Percentiles rank a stretch among this genome's conserved stretches.
phyloP scores from a whole-genome alignment of 2,888 invertebrate genomes.

The Parnassius mnemosyne region DNA sequence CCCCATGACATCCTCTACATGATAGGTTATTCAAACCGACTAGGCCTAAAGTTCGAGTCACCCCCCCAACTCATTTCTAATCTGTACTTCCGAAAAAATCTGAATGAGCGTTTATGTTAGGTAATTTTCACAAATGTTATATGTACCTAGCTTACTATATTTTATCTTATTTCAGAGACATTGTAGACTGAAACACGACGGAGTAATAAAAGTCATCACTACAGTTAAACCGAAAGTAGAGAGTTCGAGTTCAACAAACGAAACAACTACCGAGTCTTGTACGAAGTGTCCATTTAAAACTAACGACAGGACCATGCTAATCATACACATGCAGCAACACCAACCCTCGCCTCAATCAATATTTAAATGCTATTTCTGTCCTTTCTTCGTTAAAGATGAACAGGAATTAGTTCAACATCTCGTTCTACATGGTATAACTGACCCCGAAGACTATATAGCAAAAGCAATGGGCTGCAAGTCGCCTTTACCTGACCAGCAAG shows the following conservation, averaged over 20 bases:
- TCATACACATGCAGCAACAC: slow-evolving; percentile 86
- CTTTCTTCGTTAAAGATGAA: slow-evolving; percentile 87
- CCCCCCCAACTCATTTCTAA: too few relatives aligned
- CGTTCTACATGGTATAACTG: slow-evolving; percentile 81
- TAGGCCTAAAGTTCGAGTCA: too few relatives aligned
- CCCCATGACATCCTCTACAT: too few relatives aligned
- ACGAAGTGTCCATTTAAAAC: slow-evolving; percentile 87
- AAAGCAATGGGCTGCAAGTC: slow-evolving; percentile 68
- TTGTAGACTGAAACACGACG: slow-evolving; percentile 88
- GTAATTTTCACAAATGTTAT: too few relatives aligned
- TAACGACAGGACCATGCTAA: slow-evolving; percentile 79
- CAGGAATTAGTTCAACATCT: slow-evolving; percentile 85
- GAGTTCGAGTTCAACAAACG: slow-evolving; percentile 50
- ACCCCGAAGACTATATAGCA: slow-evolving; percentile 73
- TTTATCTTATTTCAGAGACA: slow-evolving; percentile 82
- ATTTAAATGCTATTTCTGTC: slow-evolving; percentile 90
- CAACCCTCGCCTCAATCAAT: slow-evolving; percentile 84
- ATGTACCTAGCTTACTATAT: not conserved
- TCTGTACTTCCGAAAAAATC: too few relatives aligned
- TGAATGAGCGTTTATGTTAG: too few relatives aligned
- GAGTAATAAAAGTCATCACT: slow-evolving; percentile 85
- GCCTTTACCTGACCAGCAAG: slow-evolving; percentile 45
- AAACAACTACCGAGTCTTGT: slow-evolving; percentile 73
- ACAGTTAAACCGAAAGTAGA: slow-evolving; percentile 74
- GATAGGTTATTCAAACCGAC: too few relatives aligned